Evolutionary conservation across 2,888 invertebrate species (phyloP), one percentile per base, ranked within the genome.

Genomic region (Automeris io): DNA sequence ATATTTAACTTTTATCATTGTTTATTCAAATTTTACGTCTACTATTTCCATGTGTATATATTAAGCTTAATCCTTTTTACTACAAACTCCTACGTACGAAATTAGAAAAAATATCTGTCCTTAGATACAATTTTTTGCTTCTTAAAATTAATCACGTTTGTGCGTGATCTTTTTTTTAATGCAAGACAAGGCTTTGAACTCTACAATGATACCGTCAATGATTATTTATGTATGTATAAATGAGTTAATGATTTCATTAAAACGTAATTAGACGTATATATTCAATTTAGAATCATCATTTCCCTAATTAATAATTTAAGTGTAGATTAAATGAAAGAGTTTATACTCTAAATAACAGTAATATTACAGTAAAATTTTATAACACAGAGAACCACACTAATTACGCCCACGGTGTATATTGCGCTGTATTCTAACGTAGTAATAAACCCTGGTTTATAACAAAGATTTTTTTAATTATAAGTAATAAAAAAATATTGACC

Each of bases 401-500:
- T 29, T 29, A 29, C 16, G 8, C 16, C 29, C 29, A 29, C 16
- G 16, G 16, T 29, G 5, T 8, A 29, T 29, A n/a, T n/a, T n/a
- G n/a, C n/a, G n/a, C n/a, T n/a, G n/a, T n/a, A n/a, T n/a, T n/a
- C n/a, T n/a, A 16, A 16, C 13, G 29, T 16, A 8, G 29, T 16
- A 29, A 29, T 29, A 29, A 29, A 29, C 16, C 8, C 13, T 29
- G n/a, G 29, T 29, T 29, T 16, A 29, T 29, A 29, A 29, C 13
- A 29, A 11, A 22, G 32, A 25, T 25, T 37, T 23, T 37, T 32
- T 37, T 37, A 31, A 31, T 37, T 37, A 23, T 32, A 19, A 31
- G 37, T 32, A 37, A 23, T 37, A 37, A 38, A 33, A 39, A 34
- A 39, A 39, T 34, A 39, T 39, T 39, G 26, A 39, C 26, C 22